Base-by-base conservation (phyloP, 2,797 vertebrate species). In the Argya squamiceps region DNA sequence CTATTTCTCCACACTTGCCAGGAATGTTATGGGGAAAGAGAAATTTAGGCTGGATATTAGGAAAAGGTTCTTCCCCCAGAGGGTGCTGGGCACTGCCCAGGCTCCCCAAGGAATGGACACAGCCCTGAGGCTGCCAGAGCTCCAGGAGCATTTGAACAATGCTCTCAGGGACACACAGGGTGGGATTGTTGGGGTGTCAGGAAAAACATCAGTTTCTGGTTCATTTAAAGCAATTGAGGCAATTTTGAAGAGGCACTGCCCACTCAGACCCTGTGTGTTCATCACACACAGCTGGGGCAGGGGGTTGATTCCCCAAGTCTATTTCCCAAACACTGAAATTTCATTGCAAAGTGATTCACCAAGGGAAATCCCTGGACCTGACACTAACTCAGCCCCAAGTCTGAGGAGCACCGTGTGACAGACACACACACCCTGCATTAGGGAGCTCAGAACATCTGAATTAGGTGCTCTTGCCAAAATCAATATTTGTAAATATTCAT, bases 401-500 rank as follows among this genome's bases (percentile, higher is more conserved):
- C 6, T 14, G 89, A 91, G 87, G 50, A 80, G 84, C 24, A 23
- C 5, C 5, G 5, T 23, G 52, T 55, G 88, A 94, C 91, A 59
- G 36, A 44, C 53, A n/a, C 2, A 27, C 44, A 24, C 37, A 18
- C 43, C 0, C 39, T 36, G 84, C 32, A 36, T 34, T 11, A 65
- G 58, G 71, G 71, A 95, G 74, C 71, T 30, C 55, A 55, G 71
- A 91, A 91, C 65, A 76, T 88, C 76, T 81, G 82, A 93, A 81
- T 81, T 41, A 88, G 89, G 76, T 55, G 89, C 76, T 93, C 76
- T 15, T 93, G 95, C 96, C 96, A 96, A 94, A 90, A 69, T 59
- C 90, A 94, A 85, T 86, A 81, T 93, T 95, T 75, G 89, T 94
- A 93, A 95, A 96, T 94, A 95, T 96, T 91, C 93, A 21, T 85